phyloP scores from a whole-genome alignment of 2,113 vertebrate species.

The Polyodon spathula region DNA sequence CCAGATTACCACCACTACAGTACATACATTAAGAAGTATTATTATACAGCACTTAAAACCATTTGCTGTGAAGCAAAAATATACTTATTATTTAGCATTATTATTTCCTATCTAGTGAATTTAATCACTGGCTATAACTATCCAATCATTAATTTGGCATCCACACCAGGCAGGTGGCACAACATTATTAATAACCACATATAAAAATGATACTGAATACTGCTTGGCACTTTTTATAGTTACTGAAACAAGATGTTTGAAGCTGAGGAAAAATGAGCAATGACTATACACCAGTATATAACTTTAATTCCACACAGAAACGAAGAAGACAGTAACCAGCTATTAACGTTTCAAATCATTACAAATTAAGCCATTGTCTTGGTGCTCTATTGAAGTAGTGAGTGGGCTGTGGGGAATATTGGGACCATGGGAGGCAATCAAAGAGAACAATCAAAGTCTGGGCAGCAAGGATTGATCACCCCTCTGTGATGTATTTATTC shows the following conservation, averaged over 20 bases:
- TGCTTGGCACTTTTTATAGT: constrained; percentile 14
- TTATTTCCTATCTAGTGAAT: constrained; percentile 20
- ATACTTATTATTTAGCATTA: constrained; percentile 18
- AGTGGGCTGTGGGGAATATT: constrained; percentile 2
- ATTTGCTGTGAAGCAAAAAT: constrained; percentile 10
- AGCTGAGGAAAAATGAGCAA: background rate
- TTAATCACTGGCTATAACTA: constrained; percentile 19
- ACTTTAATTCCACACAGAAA: background rate
- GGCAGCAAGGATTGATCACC: constrained; percentile 49
- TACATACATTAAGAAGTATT: too few relatives aligned
- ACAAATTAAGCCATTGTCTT: constrained; percentile 4
- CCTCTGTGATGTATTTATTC: constrained; percentile 47
- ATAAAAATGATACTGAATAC: constrained; percentile 8
- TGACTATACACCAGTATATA: background rate
- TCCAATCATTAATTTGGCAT: constrained; percentile 15
- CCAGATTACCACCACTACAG: too few relatives aligned
- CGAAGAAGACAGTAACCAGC: background rate
- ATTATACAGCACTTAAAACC: constrained; percentile 7
- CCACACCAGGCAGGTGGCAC: constrained; percentile 7
- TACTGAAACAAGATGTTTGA: constrained; percentile 13
- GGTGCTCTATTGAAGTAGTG: constrained; percentile 1
- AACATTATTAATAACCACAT: constrained; percentile 15
- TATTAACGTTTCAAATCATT: constrained; percentile 13
- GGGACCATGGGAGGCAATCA: constrained; percentile 19
- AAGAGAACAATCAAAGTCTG: constrained; percentile 20